A percentile compares a stretch with the other conserved stretches of the same genome.
These are phyloP conservation scores for Trichomalopsis sarcophagae DNA, from an alignment of 1,140 invertebrate genomes.

Conservation along the genomic window DNA sequence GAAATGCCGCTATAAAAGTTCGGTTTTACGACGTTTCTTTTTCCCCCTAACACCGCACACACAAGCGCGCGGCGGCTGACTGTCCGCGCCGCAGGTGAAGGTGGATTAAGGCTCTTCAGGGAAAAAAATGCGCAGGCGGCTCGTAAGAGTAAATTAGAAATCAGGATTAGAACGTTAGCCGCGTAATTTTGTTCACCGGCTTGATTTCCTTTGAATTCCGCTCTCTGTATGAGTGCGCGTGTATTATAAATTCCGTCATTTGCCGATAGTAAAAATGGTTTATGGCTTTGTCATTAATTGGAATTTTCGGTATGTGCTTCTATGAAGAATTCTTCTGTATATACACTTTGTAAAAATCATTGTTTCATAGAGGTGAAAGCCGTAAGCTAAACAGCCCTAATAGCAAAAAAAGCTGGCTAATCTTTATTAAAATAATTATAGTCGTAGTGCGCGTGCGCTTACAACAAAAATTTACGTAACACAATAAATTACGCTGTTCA, in stretches of 20 bases:
- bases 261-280: constrained; percentile 38
- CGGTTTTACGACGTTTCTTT: constrained; percentile 40
- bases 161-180: constrained; percentile 43
- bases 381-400: background rate
- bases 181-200: constrained; percentile 36
- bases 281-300: constrained; percentile 32
- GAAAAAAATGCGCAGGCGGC: constrained; percentile 37
- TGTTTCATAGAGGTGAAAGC: no score
- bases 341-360: no score
- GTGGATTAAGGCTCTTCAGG: constrained; percentile 35
- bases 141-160: constrained; percentile 51
- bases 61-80: background rate
- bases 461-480: background rate
- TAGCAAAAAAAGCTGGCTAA: background rate
- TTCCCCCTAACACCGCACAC: background rate
- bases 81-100: constrained; percentile 14
- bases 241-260: constrained; percentile 40
- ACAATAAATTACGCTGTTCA: background rate
- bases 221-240: background rate
- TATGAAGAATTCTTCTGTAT: background rate
- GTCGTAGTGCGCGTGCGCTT: background rate
- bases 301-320: background rate
- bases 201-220: constrained; percentile 43
- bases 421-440: constrained; percentile 6
- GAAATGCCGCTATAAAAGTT: constrained; percentile 48